Conservation (phyloP, 2,888 invertebrate genomes). For the Philhelius pedissequus region DNA sequence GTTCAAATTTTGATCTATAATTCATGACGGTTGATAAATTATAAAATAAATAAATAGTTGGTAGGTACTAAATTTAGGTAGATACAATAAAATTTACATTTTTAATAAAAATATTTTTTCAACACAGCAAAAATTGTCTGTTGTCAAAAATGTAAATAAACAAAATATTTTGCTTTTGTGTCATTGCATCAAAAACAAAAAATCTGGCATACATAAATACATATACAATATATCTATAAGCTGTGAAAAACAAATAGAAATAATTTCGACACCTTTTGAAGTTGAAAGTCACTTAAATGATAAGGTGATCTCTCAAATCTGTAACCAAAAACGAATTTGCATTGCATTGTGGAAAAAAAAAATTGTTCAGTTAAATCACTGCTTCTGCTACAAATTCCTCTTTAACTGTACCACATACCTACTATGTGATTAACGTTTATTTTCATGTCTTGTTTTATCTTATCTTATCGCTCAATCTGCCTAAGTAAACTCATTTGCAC, state of each 20-base stretch:
- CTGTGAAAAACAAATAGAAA: neutral
- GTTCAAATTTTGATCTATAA: too few relatives aligned
- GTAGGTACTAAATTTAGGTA: too few relatives aligned
- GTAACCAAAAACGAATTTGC: neutral
- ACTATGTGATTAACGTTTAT: neutral
- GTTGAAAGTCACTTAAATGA: neutral
- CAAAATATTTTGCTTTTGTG: neutral
- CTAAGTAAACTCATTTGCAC: conserved; percentile 56
- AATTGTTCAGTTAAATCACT: neutral
- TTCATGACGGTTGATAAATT: too few relatives aligned
- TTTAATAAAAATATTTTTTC: too few relatives aligned
- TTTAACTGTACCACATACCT: neutral
- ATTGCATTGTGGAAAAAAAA: neutral
- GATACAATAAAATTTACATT: too few relatives aligned
- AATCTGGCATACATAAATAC: too few relatives aligned
- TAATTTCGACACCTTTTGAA: neutral
- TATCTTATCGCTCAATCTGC: conserved; percentile 54
- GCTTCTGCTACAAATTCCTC: neutral
- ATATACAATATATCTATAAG: too few relatives aligned
- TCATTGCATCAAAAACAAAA: too few relatives aligned
- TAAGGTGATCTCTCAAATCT: neutral
- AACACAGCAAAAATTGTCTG: too few relatives aligned
- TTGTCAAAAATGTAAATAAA: too few relatives aligned
- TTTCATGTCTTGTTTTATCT: neutral
- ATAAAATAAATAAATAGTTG: too few relatives aligned